These are phyloP conservation scores for Asteroscopus sphinx DNA, from an alignment of 2,888 invertebrate genomes.

Conservation along the genomic window DNA sequence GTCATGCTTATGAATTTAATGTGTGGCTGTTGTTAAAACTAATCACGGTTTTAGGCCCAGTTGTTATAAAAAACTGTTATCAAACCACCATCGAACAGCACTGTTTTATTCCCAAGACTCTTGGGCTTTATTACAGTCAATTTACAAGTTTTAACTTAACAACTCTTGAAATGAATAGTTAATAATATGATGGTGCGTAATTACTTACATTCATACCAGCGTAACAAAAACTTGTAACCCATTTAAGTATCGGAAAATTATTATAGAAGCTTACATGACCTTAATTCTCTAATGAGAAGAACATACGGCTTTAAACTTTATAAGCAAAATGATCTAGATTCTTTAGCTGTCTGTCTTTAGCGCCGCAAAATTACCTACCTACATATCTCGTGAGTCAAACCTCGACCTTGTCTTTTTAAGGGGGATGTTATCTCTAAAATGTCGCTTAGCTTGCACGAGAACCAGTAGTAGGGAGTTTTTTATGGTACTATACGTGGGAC, in stretches of 20 bases:
- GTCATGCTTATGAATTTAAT: background rate
- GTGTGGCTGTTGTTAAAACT: slow-evolving; percentile 15
- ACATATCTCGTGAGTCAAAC: too few relatives aligned
- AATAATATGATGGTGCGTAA: slow-evolving; percentile 60
- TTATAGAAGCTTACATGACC: slow-evolving; percentile 22
- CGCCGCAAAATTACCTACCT: slow-evolving; percentile 23
- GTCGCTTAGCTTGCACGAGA: slow-evolving; percentile 2
- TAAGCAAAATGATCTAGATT: slow-evolving; percentile 16
- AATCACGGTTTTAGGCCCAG: slow-evolving; percentile 23
- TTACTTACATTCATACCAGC: slow-evolving; percentile 54
- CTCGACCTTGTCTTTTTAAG: slow-evolving; percentile 7
- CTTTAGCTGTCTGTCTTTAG: slow-evolving; percentile 2
- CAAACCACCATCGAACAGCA: slow-evolving; percentile 46
- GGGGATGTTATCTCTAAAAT: slow-evolving; percentile 37
- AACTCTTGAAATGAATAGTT: slow-evolving; percentile 61
- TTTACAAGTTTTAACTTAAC: slow-evolving; percentile 64
- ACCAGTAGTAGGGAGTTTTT: slow-evolving; percentile 9
- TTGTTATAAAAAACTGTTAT: slow-evolving; percentile 44
- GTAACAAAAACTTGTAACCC: slow-evolving; percentile 33
- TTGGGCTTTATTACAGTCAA: slow-evolving; percentile 58
- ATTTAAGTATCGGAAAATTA: background rate
- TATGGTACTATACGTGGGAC: too few relatives aligned
- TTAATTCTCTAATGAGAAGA: slow-evolving; percentile 11
- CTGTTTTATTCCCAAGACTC: slow-evolving; percentile 56
- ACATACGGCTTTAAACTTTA: slow-evolving; percentile 22